Base-by-base conservation (phyloP, 2,797 vertebrate species). In the Prionace glauca region DNA sequence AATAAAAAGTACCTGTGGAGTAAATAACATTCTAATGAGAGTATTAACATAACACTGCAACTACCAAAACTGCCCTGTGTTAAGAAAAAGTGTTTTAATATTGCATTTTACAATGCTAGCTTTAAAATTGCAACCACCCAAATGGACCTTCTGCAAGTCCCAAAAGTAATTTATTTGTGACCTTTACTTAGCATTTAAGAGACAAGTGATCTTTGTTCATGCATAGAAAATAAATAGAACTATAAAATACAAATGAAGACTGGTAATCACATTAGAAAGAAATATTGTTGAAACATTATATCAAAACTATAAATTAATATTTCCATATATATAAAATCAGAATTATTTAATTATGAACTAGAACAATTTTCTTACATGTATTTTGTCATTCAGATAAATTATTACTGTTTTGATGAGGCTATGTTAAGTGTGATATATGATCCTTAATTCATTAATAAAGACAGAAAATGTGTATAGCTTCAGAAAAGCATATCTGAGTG, bases 21-120 rank as follows among this genome's bases (percentile, higher is more conserved):
- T 92, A 65, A 92, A 92, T 36, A n/a, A 92, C n/a, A 67, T 92
- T 92, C 32, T 67, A 36, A 92, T 92, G 60, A 92, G 60, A 14
- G 20, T 4, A 67, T 36, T 65, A 65, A 92, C 9, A n/a, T 92
- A 20, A 92, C 16, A 65, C n/a, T 36, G n/a, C 41, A 41, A 0
- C 36, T 7, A 2, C 29, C 84, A 87, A 87, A 50, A 87, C 41
- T 10, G 8, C 32, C 29, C 10, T 32, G 9, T 29, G 72, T 74
- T 10, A 74, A 74, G 72, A 56, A 84, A 84, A 90, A 62, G 26
- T 90, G 87, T 62, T 18, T 62, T 60, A 84, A 84, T 22, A 3
- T 62, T 62, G 87, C 14, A 62, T 62, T 60, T n/a, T 32, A 62
- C 18, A 90, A 60, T 56, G 29, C 60, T 32, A 62, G 56, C 14